Percentiles rank a stretch among this genome's conserved stretches.
These are phyloP conservation scores for Ectemnius continuus DNA, from an alignment of 2,888 invertebrate genomes.

Conservation along the genomic window DNA sequence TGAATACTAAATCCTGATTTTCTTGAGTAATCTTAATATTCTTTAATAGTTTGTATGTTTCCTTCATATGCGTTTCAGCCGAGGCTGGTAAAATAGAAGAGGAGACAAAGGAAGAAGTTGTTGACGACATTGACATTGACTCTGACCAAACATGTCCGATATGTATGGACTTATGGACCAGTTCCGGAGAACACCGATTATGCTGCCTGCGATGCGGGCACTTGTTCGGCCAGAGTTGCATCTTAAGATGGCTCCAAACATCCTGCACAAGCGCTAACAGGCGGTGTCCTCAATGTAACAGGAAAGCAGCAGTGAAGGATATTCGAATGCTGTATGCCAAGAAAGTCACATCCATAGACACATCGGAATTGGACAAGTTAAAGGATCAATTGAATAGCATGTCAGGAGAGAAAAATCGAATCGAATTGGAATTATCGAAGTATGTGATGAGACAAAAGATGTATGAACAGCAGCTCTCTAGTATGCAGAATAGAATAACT, in stretches of 20 bases:
- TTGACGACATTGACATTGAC: conserved; percentile 69
- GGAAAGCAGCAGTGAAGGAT: conserved; percentile 84
- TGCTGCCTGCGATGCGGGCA: conserved; percentile 95
- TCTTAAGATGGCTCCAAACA: conserved; percentile 86
- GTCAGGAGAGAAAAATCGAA: conserved; percentile 80
- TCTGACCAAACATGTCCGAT: conserved; percentile 90
- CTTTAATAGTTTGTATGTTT: neutral
- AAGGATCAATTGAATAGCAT: conserved; percentile 82
- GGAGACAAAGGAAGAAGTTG: conserved; percentile 29
- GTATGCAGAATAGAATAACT: conserved; percentile 66
- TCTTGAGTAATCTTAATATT: neutral
- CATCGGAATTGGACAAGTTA: conserved; percentile 83
- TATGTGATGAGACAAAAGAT: conserved; percentile 76
- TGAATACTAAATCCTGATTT: neutral
- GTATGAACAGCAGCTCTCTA: conserved; percentile 75
- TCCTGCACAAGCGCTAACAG: conserved; percentile 79
- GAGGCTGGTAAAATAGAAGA: conserved; percentile 20
- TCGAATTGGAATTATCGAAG: conserved; percentile 83
- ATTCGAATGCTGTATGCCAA: conserved; percentile 89
- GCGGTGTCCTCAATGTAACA: conserved; percentile 93
- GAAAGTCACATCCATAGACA: conserved; percentile 87
- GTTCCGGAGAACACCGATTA: conserved; percentile 90
- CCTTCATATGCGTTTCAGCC: conserved; percentile 15
- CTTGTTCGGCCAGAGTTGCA: conserved; percentile 91
- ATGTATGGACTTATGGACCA: conserved; percentile 93